Evolutionary conservation across 1,140 invertebrate genomes (phyloP).

Genomic region (Megathymus violae): DNA sequence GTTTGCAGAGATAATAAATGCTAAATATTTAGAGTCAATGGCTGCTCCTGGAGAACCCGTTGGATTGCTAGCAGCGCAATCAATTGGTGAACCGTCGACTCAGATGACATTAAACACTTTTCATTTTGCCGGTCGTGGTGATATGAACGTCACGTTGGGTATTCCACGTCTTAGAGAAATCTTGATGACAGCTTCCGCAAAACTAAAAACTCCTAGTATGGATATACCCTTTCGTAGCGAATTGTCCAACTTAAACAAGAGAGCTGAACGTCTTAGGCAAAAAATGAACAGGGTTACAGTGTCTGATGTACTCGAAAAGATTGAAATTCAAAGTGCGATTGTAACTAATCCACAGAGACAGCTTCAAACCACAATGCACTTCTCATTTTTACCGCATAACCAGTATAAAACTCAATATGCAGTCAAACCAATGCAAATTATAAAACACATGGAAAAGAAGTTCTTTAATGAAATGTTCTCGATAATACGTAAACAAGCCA

Average conservation of each 20-base stretch:
- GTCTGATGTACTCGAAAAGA: conserved; percentile 90
- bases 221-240: conserved; percentile 91
- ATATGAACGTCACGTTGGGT: conserved; percentile 99
- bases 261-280: conserved; percentile 88
- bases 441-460: conserved; percentile 87
- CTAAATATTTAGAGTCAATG: conserved; percentile 90
- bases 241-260: conserved; percentile 83
- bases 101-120: conserved; percentile 99
- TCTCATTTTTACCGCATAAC: conserved; percentile 89
- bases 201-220: conserved; percentile 98
- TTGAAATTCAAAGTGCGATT: conserved; percentile 87
- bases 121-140: conserved; percentile 99
- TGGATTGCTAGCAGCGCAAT: conserved; percentile 97
- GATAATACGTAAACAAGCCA: conserved; percentile 82
- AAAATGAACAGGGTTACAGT: conserved; percentile 91
- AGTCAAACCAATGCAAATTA: conserved; percentile 88
- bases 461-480: conserved; percentile 87
- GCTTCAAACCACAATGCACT: conserved; percentile 85
- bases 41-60: conserved; percentile 97
- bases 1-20: conserved; percentile 89
- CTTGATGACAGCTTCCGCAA: conserved; percentile 96
- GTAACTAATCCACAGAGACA: conserved; percentile 83
- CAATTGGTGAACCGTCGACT: conserved; percentile 99
- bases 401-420: conserved; percentile 89
- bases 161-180: conserved; percentile 98